phyloP scores from a whole-genome alignment of 2,113 vertebrate genomes.

The Ceyx cyanopectus region DNA sequence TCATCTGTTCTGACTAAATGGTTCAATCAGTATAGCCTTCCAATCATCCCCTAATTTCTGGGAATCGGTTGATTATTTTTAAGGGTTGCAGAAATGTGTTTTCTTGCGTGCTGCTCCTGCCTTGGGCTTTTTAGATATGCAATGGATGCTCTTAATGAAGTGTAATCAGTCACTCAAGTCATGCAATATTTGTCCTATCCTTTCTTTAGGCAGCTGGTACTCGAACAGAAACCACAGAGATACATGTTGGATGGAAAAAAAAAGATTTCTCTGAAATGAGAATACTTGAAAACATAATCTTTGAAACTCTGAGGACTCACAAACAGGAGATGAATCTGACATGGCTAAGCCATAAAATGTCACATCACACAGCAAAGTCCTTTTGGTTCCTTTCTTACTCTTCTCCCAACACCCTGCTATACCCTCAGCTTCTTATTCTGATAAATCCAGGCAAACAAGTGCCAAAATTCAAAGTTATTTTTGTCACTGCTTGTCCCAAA shows the following conservation, averaged over 20 bases:
- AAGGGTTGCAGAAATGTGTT: slow-evolving; percentile 10
- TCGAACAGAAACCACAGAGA: background rate
- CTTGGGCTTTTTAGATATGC: background rate
- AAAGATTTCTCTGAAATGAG: background rate
- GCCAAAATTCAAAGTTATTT: background rate
- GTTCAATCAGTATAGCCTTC: background rate
- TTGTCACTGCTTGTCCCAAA: background rate
- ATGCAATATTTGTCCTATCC: background rate
- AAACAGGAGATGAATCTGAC: background rate
- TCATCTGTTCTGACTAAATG: background rate
- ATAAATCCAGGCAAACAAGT: background rate
- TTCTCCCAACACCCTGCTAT: background rate
- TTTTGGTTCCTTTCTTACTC: background rate
- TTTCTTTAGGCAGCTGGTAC: background rate
- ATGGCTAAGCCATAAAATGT: background rate
- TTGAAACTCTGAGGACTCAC: background rate
- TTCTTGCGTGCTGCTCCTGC: background rate
- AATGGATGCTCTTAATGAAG: slow-evolving; percentile 6
- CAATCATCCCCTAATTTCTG: slow-evolving; percentile 43
- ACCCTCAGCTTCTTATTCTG: background rate
- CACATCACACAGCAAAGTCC: background rate
- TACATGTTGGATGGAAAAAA: background rate
- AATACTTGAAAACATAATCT: background rate
- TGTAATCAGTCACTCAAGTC: background rate
- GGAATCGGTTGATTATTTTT: slow-evolving; percentile 40